Percentiles rank a stretch among this genome's conserved stretches.
phyloP scores from a whole-genome alignment of 1,140 invertebrate species.

The Cylas formicarius region DNA sequence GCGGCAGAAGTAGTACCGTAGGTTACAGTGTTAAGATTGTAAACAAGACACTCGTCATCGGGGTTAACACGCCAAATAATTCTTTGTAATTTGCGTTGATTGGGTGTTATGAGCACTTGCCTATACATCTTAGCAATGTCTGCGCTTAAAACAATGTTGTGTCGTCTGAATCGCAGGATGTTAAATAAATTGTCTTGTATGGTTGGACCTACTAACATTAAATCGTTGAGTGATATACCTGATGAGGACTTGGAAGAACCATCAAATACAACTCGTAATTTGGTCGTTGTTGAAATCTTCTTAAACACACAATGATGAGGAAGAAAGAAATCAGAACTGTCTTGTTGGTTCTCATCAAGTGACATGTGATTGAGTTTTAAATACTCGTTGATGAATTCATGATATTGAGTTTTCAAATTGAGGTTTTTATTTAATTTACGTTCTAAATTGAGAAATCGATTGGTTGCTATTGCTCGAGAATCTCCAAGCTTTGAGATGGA shows the following conservation, averaged over 20 bases:
- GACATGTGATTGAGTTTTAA: no score
- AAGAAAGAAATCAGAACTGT: no score
- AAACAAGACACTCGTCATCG: conserved; percentile 24
- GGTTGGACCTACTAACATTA: conserved; percentile 28
- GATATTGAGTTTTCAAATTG: no score
- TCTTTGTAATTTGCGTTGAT: conserved; percentile 34
- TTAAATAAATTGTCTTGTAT: conserved; percentile 38
- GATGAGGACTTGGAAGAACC: conserved; percentile 32
- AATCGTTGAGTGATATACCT: conserved; percentile 30
- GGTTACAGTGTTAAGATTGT: conserved; percentile 33
- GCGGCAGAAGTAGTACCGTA: conserved; percentile 35
- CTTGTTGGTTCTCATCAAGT: no score
- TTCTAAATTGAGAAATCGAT: no score
- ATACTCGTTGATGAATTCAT: no score
- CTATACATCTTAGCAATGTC: conserved; percentile 43
- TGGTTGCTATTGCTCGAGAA: no score
- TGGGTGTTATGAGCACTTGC: conserved; percentile 33
- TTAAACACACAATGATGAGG: conserved; percentile 41
- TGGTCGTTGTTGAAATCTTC: conserved; percentile 27
- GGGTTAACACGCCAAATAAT: conserved; percentile 38
- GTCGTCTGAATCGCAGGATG: conserved; percentile 40
- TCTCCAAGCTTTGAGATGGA: no score
- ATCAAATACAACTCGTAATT: conserved; percentile 41
- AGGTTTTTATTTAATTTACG: no score
- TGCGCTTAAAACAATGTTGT: conserved; percentile 36